Evolutionary conservation across 2,888 invertebrate genomes (phyloP).

Genomic region (Synanthedon myopaeformis): DNA sequence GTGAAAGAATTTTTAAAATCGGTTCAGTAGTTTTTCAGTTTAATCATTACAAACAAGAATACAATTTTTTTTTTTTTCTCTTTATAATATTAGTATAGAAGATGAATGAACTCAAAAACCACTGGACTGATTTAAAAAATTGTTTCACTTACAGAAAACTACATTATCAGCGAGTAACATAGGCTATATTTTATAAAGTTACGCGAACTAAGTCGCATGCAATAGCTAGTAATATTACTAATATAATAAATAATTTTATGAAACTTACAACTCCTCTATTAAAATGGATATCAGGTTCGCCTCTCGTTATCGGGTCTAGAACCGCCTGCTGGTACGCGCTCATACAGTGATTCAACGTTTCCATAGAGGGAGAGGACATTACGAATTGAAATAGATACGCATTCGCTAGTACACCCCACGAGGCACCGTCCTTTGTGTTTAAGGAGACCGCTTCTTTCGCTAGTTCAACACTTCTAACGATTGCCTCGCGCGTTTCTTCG

Average conservation of each 20-base stretch:
- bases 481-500: conserved; percentile 69
- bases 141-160: too few species aligned
- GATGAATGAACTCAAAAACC: too few species aligned
- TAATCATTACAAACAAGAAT: too few species aligned
- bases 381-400: conserved; percentile 87
- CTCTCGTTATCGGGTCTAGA: conserved; percentile 75
- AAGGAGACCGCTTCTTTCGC: conserved; percentile 86
- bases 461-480: conserved; percentile 78
- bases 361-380: conserved; percentile 77
- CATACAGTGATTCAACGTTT: conserved; percentile 77
- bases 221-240: too few species aligned
- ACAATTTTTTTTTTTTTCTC: too few species aligned
- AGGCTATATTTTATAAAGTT: too few species aligned
- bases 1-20: too few species aligned
- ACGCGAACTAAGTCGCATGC: too few species aligned
- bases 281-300: conserved; percentile 84
- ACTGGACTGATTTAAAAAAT: too few species aligned
- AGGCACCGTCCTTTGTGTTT: conserved; percentile 81
- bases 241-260: background rate
- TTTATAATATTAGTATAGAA: too few species aligned
- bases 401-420: conserved; percentile 88
- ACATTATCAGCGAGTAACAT: too few species aligned
- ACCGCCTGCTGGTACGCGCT: conserved; percentile 86
- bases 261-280: conserved; percentile 84
- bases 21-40: too few species aligned